Evolutionary conservation across 2,797 vertebrate species (phyloP).

Genomic region (Arnoldichthys spilopterus): DNA sequence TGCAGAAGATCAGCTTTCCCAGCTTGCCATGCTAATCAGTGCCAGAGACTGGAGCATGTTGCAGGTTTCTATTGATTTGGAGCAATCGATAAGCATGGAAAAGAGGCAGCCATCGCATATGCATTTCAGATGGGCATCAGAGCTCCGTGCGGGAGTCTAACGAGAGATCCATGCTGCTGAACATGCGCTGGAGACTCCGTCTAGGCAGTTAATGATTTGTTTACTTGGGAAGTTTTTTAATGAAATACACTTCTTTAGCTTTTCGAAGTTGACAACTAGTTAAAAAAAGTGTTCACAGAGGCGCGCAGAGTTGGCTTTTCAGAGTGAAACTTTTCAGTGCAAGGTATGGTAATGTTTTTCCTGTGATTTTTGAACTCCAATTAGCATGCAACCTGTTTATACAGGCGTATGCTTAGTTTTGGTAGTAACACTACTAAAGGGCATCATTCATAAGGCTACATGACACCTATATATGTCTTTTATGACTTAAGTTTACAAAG

Average conservation of each 20-base stretch:
- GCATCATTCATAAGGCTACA: too few relatives aligned
- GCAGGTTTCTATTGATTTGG: constrained; percentile 43
- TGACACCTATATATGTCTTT: too few relatives aligned
- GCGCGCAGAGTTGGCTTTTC: neutral
- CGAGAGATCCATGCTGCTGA: constrained; percentile 9
- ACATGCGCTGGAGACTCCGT: neutral
- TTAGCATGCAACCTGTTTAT: too few relatives aligned
- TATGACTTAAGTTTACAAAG: too few relatives aligned
- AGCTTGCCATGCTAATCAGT: constrained; percentile 42
- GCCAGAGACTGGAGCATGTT: constrained; percentile 20
- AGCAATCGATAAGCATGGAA: constrained; percentile 45
- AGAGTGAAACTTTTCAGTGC: neutral
- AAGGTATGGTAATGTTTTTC: neutral
- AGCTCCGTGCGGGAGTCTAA: constrained; percentile 16
- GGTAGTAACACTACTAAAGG: too few relatives aligned
- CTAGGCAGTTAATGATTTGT: constrained; percentile 16
- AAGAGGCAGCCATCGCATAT: constrained; percentile 36
- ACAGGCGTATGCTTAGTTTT: too few relatives aligned
- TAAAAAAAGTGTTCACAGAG: neutral
- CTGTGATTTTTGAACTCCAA: neutral
- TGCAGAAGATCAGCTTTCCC: constrained; percentile 43
- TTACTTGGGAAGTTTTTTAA: constrained; percentile 18
- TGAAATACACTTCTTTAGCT: constrained; percentile 15
- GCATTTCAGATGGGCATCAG: constrained; percentile 29
- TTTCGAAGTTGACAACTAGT: neutral